These are phyloP conservation scores for Chelon auratus DNA, from an alignment of 2,797 vertebrate genomes.

Conservation along the genomic window DNA sequence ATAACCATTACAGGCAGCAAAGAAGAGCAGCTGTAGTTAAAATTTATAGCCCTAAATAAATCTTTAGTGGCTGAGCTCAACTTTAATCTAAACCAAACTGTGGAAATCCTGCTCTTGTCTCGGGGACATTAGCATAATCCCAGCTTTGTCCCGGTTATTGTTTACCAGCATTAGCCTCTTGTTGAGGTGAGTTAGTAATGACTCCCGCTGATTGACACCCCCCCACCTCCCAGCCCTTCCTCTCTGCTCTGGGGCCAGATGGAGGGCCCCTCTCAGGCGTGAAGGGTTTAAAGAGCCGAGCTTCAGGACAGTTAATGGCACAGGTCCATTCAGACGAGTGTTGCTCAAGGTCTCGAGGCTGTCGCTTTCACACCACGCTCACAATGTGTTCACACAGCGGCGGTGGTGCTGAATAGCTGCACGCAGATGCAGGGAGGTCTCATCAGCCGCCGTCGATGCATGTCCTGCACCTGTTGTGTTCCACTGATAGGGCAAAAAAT, in stretches of 20 bases:
- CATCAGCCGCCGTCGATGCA: conserved; percentile 31
- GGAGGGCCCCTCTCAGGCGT: conserved; percentile 78
- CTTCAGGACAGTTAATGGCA: conserved; percentile 69
- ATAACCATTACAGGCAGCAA: neutral
- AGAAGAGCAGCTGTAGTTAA: conserved; percentile 18
- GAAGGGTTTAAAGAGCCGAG: conserved; percentile 69
- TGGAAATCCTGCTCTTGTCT: conserved; percentile 70
- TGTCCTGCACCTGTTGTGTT: conserved; percentile 69
- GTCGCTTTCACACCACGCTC: conserved; percentile 71
- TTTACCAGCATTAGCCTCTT: conserved; percentile 84
- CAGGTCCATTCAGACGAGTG: conserved; percentile 74
- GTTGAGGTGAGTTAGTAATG: conserved; percentile 82
- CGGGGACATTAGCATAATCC: conserved; percentile 82
- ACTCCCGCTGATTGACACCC: conserved; percentile 70
- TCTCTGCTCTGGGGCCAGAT: conserved; percentile 66
- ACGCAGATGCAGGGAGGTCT: conserved; percentile 70
- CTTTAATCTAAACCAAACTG: conserved; percentile 64
- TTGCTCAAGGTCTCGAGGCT: conserved; percentile 76
- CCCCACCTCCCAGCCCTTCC: conserved; percentile 24
- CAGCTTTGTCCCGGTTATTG: conserved; percentile 75
- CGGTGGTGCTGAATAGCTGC: conserved; percentile 58
- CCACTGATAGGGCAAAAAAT: conserved; percentile 50
- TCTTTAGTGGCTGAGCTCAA: conserved; percentile 24
- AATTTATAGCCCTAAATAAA: conserved; percentile 20
- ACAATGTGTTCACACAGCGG: conserved; percentile 73